Base-by-base conservation (phyloP, 1,140 invertebrate species). In the Drosophila malerkotliana region DNA sequence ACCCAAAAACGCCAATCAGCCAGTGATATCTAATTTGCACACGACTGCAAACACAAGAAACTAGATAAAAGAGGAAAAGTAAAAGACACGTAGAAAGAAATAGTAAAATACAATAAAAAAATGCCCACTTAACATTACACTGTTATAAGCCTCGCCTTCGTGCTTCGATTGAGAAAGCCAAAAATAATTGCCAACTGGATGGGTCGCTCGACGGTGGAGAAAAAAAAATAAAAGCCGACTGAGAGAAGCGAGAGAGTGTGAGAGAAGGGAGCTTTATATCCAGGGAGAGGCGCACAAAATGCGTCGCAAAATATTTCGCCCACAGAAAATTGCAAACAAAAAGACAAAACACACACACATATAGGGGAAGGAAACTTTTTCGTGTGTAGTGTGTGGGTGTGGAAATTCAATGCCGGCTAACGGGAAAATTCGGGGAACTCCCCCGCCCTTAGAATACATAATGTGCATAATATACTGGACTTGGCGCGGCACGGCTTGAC, bases 291-390 rank as follows among this genome's bases (percentile, higher is more conserved):
- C 77, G 62, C 59, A 79, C 64, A 79, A 87, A 88, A 88, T 87
- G 82, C 82, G 82, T 77, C 79, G 83, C 79, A 87, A 87, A 82
- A 76, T 80, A 76, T 66, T 79, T 75, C 48, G 60, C 66, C 56
- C 55, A 54, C 51, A 21, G 55, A 47, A 58, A 75, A 77, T 64
- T 52, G 72, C 57, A 80, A 80, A 80, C 45, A 74, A 63, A 80
- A 85, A 57, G 53, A 45, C 54, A 74, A 34, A 39, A 15, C 8
- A 32, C 32, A 39, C 3, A n/a, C 9, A 15, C 2, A 32, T 3
- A 37, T 21, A 12, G 41, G 34, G 54, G 24, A 47, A 54, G 24
- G 41, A 58, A 57, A 63, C 26, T 56, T 59, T 66, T 55, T 3
- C 3, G 32, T 4, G 45, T 58, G 55, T 62, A 8, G 32, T 6